Percentiles rank a stretch among this genome's conserved stretches.
Evolutionary conservation across 1,140 invertebrate species (phyloP).

Genomic region (Eupristina koningsbergeri): DNA sequence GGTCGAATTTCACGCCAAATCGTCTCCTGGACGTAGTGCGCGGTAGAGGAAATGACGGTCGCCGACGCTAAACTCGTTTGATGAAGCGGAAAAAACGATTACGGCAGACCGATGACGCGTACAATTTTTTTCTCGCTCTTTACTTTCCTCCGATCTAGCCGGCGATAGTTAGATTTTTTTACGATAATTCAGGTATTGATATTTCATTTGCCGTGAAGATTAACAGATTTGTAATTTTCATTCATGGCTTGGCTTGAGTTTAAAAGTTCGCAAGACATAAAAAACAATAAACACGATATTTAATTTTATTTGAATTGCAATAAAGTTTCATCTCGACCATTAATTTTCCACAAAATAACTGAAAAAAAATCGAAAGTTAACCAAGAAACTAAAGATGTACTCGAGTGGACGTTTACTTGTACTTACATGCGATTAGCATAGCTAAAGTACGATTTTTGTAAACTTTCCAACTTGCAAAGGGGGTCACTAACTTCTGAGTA

Average conservation of each 20-base stretch:
- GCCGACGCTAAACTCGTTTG: slow-evolving; percentile 14
- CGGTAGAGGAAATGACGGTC: background rate
- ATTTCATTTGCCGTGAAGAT: no score
- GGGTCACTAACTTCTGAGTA: background rate
- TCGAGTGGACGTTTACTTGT: background rate
- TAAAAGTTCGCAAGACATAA: no score
- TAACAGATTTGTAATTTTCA: no score
- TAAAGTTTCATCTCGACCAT: no score
- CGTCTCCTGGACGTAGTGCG: background rate
- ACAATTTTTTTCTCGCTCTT: background rate
- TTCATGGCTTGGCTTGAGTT: no score
- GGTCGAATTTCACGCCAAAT: slow-evolving; percentile 19
- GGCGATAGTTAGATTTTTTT: no score
- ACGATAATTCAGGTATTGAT: no score
- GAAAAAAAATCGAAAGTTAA: background rate
- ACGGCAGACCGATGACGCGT: background rate
- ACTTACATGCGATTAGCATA: background rate
- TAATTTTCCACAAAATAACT: no score
- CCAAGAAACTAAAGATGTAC: background rate
- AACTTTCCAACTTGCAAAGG: background rate
- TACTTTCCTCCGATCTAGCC: background rate
- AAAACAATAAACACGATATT: no score
- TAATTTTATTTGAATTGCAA: no score
- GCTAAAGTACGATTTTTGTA: background rate
- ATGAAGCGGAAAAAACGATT: slow-evolving; percentile 29